Evolutionary conservation across 1,140 invertebrate species (phyloP), one percentile per base, ranked within the genome.

Genomic region (Manduca sexta): DNA sequence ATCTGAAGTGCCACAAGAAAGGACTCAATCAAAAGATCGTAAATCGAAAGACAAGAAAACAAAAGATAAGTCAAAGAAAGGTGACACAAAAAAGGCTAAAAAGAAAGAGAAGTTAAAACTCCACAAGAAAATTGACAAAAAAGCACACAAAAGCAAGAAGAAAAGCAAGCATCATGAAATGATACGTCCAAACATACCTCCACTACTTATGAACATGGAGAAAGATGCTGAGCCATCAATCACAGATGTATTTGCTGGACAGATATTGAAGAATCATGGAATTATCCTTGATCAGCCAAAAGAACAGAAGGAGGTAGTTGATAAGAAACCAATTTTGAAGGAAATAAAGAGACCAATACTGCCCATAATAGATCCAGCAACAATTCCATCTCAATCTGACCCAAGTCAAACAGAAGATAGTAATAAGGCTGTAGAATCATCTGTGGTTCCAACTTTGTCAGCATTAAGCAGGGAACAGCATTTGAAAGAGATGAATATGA

Each of bases 211-310:
- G 84, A 87, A 87, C 47, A 78, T 87, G 49, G 84, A 87, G 47
- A 87, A 86, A 44, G 71, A 70, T 45, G 82, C 86, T 17, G 88
- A 88, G 29, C 85, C 82, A n/a, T 89, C 88, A 13, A 90, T 90
- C 17, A 89, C 88, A 5, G 89, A 89, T 73, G 87, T 89, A 0
- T 89, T 90, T 66, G 89, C 88, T 41, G 88, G 88, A 26, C 88
- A 89, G 52, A 87, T 87, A 43, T 59, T 87, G 3, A 87, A 87
- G 50, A 81, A 80, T 18, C 86, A 87, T 69, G 84, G 84, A 0
- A 74, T 87, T 2, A 72, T 50, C 13, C 42, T 83, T 33, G 81
- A 82, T 29, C 35, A 49, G 4, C 54, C 54, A 26, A 74, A 70
- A 76, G 60, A 77, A 46, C 64, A 79, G 48, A 18, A 60, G 45